Percentiles rank a stretch among this genome's conserved stretches.
Evolutionary conservation across 2,113 vertebrate genomes (phyloP).

Genomic region (Elaphurus davidianus): DNA sequence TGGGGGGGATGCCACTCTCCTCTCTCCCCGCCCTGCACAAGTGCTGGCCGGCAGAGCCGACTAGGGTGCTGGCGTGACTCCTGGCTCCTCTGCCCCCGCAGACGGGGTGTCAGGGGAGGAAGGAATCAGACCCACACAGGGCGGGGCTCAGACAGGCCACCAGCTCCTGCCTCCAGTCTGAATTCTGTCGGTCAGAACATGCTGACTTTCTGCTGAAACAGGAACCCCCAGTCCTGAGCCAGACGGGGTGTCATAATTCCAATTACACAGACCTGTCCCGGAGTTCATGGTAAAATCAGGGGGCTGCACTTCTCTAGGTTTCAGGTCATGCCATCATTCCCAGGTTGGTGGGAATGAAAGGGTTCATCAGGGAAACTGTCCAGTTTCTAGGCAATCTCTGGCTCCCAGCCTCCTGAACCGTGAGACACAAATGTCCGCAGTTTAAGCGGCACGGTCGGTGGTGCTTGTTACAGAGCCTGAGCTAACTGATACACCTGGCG

Average conservation of each 20-base stretch:
- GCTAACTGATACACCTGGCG: accelerated
- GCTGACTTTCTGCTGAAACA: background rate
- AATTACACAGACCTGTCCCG: background rate
- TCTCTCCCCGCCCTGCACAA: background rate
- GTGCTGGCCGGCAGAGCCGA: background rate
- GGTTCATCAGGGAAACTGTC: background rate
- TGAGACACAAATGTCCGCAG: accelerated
- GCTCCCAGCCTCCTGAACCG: accelerated
- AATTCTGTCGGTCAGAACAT: background rate
- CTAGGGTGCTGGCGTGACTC: background rate
- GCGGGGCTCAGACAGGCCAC: accelerated
- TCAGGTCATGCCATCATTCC: background rate
- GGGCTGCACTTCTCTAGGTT: background rate
- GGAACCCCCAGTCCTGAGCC: background rate
- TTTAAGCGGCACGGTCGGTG: accelerated
- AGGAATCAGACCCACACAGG: accelerated
- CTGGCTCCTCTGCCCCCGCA: background rate
- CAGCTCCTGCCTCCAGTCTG: background rate
- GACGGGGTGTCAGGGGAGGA: no score
- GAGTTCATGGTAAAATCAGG: background rate
- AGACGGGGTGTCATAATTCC: background rate
- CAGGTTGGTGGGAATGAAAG: background rate
- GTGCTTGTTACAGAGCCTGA: accelerated
- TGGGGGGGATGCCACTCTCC: background rate
- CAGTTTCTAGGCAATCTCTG: background rate